Evolutionary conservation across 2,888 invertebrate species (phyloP), one percentile per base, ranked within the genome.

Genomic region (Entomobrya proxima): DNA sequence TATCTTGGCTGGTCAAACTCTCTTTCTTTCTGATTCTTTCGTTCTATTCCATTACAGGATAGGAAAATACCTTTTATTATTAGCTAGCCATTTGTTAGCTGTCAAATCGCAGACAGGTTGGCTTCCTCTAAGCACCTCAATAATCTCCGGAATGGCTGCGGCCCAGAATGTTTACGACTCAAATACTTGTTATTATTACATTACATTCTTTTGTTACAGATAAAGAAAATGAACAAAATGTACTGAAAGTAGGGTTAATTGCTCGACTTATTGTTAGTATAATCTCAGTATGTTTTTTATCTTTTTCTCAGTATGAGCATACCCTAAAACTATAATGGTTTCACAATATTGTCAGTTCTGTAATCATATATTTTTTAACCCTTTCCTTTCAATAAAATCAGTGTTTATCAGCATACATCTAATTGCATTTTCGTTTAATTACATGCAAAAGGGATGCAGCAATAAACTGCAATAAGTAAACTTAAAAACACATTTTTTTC

Each of bases 111-210:
- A 84, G 84, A 77, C 84, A 84, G 84, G 84, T 84, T 84, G 84
- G 78, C 77, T 84, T 84, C 77, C 84, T 78, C 18, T 77, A 84
- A 78, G 78, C 77, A 84, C 84, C 84, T 84, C 84, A 84, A 84
- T 84, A 84, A 84, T 84, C 77, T 84, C 77, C 84, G 77, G 78
- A 83, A 83, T 83, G 64, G 83, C 61, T 37, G 15, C 44, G 74
- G 50, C 37, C n/a, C 30, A 32, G 58, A 30, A 44, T 81, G 81
- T 58, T 81, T 44, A 58, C 35, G 47, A 15, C 74, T 74, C 52
- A 21, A 61, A 21, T 40, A 3, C 1, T 35, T 64, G 30, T 13
- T n/a, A n/a, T 37, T 15, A 40, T 13, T 4, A 50, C 44, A 50
- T 30, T 21, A 50, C 67, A n/a, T n/a, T n/a, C n/a, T n/a, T n/a